Percentiles rank a stretch among this genome's conserved stretches.
Evolutionary conservation across 2,797 vertebrate genomes (phyloP).

Genomic region (Fistularia tabacaria): DNA sequence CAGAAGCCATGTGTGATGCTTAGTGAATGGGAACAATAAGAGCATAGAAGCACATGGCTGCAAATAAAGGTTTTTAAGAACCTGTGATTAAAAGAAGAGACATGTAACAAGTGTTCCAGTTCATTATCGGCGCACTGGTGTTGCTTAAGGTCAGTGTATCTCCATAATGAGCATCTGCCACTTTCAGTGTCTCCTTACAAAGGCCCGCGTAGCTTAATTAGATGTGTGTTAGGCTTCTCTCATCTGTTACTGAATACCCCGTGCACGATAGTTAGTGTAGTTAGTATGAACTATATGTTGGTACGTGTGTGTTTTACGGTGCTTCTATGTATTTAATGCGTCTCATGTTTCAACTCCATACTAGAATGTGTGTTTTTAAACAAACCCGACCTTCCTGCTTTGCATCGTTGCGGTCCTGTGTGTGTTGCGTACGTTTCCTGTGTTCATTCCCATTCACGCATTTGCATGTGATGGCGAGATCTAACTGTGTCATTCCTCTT

Average conservation of each 20-base stretch:
- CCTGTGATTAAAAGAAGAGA: neutral
- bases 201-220: too few species aligned
- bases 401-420: slow-evolving; percentile 1
- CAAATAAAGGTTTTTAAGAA: neutral
- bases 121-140: neutral
- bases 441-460: slow-evolving; percentile 33
- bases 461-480: slow-evolving; percentile 26
- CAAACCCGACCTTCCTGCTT: neutral
- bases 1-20: too few species aligned
- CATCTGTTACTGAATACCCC: too few species aligned
- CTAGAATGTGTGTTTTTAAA: neutral
- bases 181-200: neutral
- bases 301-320: neutral
- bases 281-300: neutral
- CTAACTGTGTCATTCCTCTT: neutral
- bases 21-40: neutral
- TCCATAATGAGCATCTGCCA: neutral
- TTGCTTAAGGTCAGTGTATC: neutral
- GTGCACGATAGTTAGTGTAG: too few species aligned
- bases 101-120: slow-evolving; percentile 1
- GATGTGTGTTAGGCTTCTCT: too few species aligned
- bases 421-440: neutral
- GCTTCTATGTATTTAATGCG: neutral
- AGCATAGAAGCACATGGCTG: neutral
- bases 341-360: slow-evolving; percentile 5